These are phyloP conservation scores for Syngnathus scovelli DNA, from an alignment of 2,113 vertebrate species.

Conservation along the genomic window DNA sequence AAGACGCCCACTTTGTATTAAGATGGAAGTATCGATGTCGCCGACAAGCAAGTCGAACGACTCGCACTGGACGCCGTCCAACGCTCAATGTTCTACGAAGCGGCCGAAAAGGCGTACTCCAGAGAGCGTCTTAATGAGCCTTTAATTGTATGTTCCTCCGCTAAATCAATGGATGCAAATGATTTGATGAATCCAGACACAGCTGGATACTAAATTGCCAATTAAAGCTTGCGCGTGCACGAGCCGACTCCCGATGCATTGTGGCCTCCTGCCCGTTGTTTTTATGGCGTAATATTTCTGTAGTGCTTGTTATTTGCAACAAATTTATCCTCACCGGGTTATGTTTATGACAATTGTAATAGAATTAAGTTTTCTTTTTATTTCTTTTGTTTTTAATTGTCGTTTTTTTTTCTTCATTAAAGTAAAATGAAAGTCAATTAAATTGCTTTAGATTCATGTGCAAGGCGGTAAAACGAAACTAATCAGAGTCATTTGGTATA, in stretches of 20 bases:
- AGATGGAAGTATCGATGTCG: neutral
- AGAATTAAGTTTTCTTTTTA: neutral
- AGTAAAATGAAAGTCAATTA: neutral
- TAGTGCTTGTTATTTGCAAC: neutral
- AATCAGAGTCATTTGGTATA: neutral
- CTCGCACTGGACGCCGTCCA: constrained; percentile 67
- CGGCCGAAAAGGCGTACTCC: constrained; percentile 75
- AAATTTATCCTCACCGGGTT: neutral
- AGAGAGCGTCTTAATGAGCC: constrained; percentile 69
- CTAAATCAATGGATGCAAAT: constrained; percentile 77
- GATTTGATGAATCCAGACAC: constrained; percentile 77
- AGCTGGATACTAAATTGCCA: constrained; percentile 75
- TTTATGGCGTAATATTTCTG: constrained; percentile 9
- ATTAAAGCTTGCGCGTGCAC: constrained; percentile 68
- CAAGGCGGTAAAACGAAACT: neutral
- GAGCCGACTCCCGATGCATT: constrained; percentile 58
- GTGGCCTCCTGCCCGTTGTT: constrained; percentile 51
- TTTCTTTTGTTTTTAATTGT: neutral
- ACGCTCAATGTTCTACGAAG: constrained; percentile 73
- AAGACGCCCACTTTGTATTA: neutral
- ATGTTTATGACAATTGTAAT: neutral
- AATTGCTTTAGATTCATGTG: neutral
- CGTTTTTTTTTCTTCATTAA: neutral
- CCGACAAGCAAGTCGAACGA: constrained; percentile 43
- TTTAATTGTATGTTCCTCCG: constrained; percentile 80